Evolutionary conservation across 2,888 invertebrate species (phyloP).

Genomic region (Scelioninae gen. 1): DNA sequence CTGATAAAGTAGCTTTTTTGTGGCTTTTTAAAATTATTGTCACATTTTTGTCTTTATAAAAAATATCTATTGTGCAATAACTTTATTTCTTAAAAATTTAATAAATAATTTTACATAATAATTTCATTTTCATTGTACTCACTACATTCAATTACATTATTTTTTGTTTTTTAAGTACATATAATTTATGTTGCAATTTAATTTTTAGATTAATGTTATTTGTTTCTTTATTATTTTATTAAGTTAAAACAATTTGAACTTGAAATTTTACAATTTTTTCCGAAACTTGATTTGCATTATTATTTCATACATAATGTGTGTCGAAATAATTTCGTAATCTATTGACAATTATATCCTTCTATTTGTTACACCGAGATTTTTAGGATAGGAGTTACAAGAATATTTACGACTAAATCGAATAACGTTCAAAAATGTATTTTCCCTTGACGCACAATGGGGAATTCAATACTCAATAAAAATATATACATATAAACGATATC

Average conservation of each 20-base stretch:
- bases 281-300: no score
- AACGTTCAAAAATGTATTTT: constrained; percentile 16
- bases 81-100: no score
- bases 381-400: background rate
- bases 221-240: no score
- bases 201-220: no score
- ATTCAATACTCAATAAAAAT: constrained; percentile 26
- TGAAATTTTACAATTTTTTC: no score
- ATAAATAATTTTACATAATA: no score
- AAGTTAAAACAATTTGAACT: no score
- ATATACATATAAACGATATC: constrained; percentile 16
- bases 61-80: no score
- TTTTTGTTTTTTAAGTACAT: no score
- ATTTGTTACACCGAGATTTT: background rate
- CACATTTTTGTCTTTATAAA: background rate
- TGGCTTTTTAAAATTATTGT: background rate
- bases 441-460: constrained; percentile 6
- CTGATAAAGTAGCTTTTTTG: constrained; percentile 15
- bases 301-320: background rate
- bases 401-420: constrained; percentile 29
- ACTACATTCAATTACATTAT: no score
- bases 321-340: background rate
- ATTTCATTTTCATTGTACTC: no score
- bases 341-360: background rate
- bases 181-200: no score